Conservation (phyloP, 2,113 vertebrate genomes). For the Nannobrachium achirus region DNA sequence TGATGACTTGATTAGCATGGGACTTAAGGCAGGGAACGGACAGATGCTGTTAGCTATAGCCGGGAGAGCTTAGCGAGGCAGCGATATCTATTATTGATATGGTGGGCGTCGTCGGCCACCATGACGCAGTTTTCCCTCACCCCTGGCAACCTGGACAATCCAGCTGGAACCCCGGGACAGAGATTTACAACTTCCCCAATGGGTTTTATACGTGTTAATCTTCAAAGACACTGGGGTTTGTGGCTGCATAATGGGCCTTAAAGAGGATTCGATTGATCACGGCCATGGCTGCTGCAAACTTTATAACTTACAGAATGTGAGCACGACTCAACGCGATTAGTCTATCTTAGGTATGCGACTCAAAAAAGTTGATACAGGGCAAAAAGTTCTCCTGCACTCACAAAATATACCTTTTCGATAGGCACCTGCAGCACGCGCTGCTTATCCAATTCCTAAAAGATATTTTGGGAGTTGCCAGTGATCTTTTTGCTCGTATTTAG, state of each 20-base stretch:
- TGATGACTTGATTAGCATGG: constrained; percentile 69
- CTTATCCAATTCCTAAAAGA: too few species aligned
- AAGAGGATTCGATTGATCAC: constrained; percentile 35
- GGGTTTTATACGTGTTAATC: constrained; percentile 50
- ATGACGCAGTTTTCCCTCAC: constrained; percentile 21
- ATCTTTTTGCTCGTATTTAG: neutral
- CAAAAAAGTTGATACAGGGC: too few species aligned
- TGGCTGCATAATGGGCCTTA: constrained; percentile 28
- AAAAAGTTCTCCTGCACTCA: too few species aligned
- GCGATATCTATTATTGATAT: constrained; percentile 42
- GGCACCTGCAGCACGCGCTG: too few species aligned
- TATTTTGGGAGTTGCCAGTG: too few species aligned
- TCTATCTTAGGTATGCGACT: too few species aligned
- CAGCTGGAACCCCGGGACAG: constrained; percentile 1
- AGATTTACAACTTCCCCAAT: constrained; percentile 47
- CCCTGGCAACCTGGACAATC: constrained; percentile 17
- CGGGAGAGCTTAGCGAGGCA: constrained; percentile 19
- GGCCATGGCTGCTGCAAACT: constrained; percentile 26
- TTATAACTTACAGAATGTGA: neutral
- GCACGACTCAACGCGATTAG: too few species aligned
- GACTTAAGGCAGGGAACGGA: constrained; percentile 44
- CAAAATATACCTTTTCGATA: too few species aligned
- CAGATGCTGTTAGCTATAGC: constrained; percentile 44
- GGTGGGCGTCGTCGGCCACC: constrained; percentile 26
- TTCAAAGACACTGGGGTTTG: constrained; percentile 47